These are phyloP conservation scores for Umimayanthus chanpuru DNA, from an alignment of 92 coral and sea anemone species.

Conservation along the genomic window DNA sequence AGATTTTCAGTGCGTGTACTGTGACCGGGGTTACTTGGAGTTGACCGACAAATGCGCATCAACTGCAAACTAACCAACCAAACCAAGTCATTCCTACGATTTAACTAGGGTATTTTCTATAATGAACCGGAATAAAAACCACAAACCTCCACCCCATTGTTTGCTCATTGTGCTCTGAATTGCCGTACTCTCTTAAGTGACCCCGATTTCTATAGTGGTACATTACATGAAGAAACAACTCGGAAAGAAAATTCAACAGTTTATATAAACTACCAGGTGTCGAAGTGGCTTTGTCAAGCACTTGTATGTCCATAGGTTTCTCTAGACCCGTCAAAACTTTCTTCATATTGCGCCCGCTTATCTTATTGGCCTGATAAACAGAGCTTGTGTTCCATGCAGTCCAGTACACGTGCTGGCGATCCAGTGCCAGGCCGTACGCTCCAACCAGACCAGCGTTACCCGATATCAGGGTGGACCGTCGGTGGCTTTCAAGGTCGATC, in stretches of 20 bases:
- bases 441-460: background rate
- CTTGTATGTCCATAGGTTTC: conserved; percentile 35
- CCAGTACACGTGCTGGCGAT: conserved; percentile 49
- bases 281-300: conserved; percentile 6
- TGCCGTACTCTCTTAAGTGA: too few relatives aligned
- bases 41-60: too few relatives aligned
- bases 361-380: conserved; percentile 23
- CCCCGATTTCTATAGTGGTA: too few relatives aligned
- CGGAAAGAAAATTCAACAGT: background rate
- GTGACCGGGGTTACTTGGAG: too few relatives aligned
- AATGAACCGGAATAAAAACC: too few relatives aligned
- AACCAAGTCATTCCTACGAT: too few relatives aligned
- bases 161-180: too few relatives aligned
- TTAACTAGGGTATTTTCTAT: too few relatives aligned
- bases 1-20: too few relatives aligned
- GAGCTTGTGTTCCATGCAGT: conserved; percentile 53
- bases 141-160: too few relatives aligned
- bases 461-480: conserved; percentile 4
- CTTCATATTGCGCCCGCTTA: background rate
- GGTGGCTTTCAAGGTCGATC: conserved; percentile 25
- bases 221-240: too few relatives aligned
- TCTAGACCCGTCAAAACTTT: background rate
- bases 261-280: background rate
- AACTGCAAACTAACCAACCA: too few relatives aligned
- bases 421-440: conserved; percentile 55